Evolutionary conservation across 2,888 invertebrate species (phyloP).

Genomic region (Mellilla xanthometata): DNA sequence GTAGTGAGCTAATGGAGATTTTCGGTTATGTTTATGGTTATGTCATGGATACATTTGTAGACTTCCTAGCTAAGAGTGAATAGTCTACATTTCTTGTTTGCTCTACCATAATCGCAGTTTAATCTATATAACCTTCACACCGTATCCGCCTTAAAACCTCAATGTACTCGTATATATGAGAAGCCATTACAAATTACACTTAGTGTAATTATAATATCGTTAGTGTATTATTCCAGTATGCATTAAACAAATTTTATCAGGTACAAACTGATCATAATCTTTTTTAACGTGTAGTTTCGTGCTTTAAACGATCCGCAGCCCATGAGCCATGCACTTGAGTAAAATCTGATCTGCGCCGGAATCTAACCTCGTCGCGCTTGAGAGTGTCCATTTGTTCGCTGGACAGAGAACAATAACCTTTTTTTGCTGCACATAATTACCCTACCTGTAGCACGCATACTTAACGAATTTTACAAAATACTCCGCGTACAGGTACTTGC

Average conservation of each 20-base stretch:
- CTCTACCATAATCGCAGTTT: too few relatives aligned
- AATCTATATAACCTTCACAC: too few relatives aligned
- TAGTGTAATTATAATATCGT: conserved; percentile 18
- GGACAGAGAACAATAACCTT: conserved; percentile 22
- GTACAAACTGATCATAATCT: conserved; percentile 6
- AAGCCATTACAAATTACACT: too few relatives aligned
- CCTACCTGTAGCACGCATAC: conserved; percentile 15
- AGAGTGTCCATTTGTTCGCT: conserved; percentile 17
- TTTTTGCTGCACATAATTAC: conserved; percentile 27
- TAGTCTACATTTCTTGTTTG: too few relatives aligned
- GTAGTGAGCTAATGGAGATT: too few relatives aligned
- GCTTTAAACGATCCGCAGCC: not conserved
- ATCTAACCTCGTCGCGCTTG: conserved; percentile 18
- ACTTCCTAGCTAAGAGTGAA: too few relatives aligned
- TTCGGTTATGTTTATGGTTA: too few relatives aligned
- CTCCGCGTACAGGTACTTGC: conserved; percentile 10
- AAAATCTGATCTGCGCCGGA: conserved; percentile 12
- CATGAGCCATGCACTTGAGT: conserved; percentile 9
- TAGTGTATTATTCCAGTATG: not conserved
- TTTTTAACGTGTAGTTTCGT: not conserved
- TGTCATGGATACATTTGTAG: too few relatives aligned
- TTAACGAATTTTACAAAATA: conserved; percentile 22
- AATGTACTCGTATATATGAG: too few relatives aligned
- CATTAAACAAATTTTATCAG: not conserved
- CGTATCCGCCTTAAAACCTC: too few relatives aligned